Evolutionary conservation across 2,888 invertebrate species (phyloP).

Genomic region (Phengaris arion): DNA sequence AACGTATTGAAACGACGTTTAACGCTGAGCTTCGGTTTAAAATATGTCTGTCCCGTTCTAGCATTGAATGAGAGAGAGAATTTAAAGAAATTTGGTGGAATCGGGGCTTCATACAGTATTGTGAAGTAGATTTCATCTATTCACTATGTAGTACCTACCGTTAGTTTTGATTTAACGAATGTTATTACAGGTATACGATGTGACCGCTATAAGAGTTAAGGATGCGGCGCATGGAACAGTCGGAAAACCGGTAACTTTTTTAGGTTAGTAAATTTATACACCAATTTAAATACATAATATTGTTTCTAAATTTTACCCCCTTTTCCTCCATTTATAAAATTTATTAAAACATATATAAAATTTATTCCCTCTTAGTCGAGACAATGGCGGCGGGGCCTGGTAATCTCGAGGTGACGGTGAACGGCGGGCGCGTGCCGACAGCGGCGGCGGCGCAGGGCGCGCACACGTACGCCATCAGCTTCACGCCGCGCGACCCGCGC

Average conservation of each 20-base stretch:
- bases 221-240: conserved; percentile 93
- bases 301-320: no score
- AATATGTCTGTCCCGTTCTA: no score
- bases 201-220: conserved; percentile 95
- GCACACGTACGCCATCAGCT: conserved; percentile 97
- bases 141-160: background rate
- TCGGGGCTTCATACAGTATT: no score
- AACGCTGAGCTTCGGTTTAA: no score
- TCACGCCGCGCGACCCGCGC: conserved; percentile 94
- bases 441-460: conserved; percentile 98
- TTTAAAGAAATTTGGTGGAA: no score
- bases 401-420: conserved; percentile 98
- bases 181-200: conserved; percentile 88
- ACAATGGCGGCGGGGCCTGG: conserved; percentile 99
- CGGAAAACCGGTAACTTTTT: conserved; percentile 93
- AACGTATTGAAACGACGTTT: no score
- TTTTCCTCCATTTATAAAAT: no score
- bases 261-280: conserved; percentile 78
- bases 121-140: no score
- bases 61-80: no score
- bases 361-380: conserved; percentile 83
- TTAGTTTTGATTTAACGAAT: conserved; percentile 6
- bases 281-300: background rate
- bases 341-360: background rate
- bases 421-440: conserved; percentile 97